Evolutionary conservation across 2,888 invertebrate genomes (phyloP), one percentile per base, ranked within the genome.

Genomic region (Apomyelois bistriatella): DNA sequence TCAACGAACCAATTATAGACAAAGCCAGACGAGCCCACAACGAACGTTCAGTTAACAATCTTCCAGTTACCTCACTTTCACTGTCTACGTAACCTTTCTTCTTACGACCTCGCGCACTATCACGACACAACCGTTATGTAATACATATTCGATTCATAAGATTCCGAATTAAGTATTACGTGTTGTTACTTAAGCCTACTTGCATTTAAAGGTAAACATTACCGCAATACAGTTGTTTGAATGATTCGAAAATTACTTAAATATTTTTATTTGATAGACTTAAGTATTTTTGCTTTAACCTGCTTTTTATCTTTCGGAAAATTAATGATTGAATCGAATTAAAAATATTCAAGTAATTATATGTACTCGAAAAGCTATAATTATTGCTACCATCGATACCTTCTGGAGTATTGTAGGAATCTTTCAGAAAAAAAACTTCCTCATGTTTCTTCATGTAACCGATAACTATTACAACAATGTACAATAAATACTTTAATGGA

Each of bases 41-140:
- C 71, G 71, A 73, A 70, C 66, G 58, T 51, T 58, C 32, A 10
- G 10, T 32, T 10, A 10, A 6, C 59, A 64, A 58, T 65, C 62
- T 54, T 55, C 57, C 61, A 61, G 52, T 56, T 58, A 62, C 58
- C 64, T 69, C 62, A 70, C 83, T 85, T 85, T 84, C 83, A 74
- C 83, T 74, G 52, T 58, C 37, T 56, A 68, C 67, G 74, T 81
- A 84, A 85, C 82, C 81, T 85, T 82, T 79, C 76, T 74, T 70
- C 61, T 57, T 47, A 59, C 71, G 79, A 85, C 79, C 82, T 61
- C 71, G 68, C 77, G 76, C 79, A 76, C 80, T 69, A 69, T 79
- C 77, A 78, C 78, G 79, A 7, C 16, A 38, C 40, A 51, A 70
- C 66, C 53, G 55, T 71, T 74, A 74, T 61, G 67, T 57, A 66